Evolutionary conservation across 2,888 invertebrate species (phyloP).

Genomic region (Amaurobius ferox): DNA sequence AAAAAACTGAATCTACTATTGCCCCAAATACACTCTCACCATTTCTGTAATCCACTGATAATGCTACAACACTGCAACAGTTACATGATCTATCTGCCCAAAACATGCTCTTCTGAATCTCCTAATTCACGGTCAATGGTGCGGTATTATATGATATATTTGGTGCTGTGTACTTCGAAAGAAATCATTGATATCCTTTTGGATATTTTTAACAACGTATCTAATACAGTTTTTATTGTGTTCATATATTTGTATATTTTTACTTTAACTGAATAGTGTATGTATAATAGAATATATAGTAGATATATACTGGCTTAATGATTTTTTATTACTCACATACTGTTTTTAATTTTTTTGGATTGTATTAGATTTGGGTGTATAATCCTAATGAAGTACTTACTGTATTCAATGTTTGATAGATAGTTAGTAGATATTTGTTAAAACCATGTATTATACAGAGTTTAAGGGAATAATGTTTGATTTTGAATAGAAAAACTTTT

Average conservation of each 20-base stretch:
- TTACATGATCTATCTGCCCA: too few species aligned
- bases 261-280: background rate
- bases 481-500: too few species aligned
- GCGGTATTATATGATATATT: background rate
- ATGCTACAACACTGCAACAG: too few species aligned
- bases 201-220: background rate
- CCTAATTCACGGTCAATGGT: too few species aligned
- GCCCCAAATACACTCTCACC: too few species aligned
- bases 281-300: background rate
- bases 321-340: background rate
- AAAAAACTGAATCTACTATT: too few species aligned
- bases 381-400: background rate
- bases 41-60: too few species aligned
- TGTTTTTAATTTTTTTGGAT: background rate
- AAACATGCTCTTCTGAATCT: too few species aligned
- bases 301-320: background rate
- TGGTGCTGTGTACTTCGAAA: background rate
- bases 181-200: background rate
- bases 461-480: too few species aligned
- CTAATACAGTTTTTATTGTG: background rate
- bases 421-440: background rate
- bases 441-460: background rate
- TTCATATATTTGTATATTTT: conserved; percentile 18
- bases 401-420: conserved; percentile 1
- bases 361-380: background rate